Evolutionary conservation across 2,888 invertebrate genomes (phyloP).

Genomic region (Sericinus montela): DNA sequence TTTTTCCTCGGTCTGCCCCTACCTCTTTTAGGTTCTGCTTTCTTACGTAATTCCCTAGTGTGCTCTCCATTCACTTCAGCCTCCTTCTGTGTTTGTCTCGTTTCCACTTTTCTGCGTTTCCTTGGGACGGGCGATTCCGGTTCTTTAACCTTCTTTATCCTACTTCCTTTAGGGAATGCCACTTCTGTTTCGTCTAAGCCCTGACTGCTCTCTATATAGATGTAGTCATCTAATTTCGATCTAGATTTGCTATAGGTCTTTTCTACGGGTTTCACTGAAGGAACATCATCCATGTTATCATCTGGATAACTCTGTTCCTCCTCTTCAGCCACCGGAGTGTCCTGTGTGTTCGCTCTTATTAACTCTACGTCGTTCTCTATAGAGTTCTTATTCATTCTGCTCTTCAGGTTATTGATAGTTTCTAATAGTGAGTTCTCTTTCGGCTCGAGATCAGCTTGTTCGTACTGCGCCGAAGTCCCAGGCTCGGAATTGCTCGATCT

Average conservation of each 20-base stretch:
- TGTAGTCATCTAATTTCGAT: conserved; percentile 64
- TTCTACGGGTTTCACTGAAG: conserved; percentile 61
- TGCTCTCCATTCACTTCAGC: conserved; percentile 32
- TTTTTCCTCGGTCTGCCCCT: conserved; percentile 29
- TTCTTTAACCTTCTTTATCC: conserved; percentile 40
- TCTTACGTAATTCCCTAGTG: conserved; percentile 33
- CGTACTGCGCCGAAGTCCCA: conserved; percentile 34
- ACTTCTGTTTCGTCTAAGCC: conserved; percentile 58
- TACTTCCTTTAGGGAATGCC: conserved; percentile 52
- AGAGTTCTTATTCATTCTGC: conserved; percentile 56
- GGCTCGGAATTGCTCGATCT: conserved; percentile 48
- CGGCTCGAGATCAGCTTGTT: conserved; percentile 29
- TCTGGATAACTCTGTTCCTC: conserved; percentile 42
- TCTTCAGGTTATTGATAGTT: conserved; percentile 54
- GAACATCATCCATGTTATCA: conserved; percentile 44
- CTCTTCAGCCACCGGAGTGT: conserved; percentile 48
- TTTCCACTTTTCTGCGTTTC: conserved; percentile 60
- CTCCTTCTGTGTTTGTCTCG: conserved; percentile 30
- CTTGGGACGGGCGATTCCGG: conserved; percentile 48
- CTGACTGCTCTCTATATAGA: conserved; percentile 64
- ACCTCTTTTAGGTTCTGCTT: conserved; percentile 29
- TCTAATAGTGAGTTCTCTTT: conserved; percentile 44
- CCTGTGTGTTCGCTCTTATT: conserved; percentile 58
- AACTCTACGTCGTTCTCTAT: conserved; percentile 67
- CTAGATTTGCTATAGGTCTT: conserved; percentile 64